phyloP scores from a whole-genome alignment of 2,113 vertebrate species.

The Chunga burmeisteri region DNA sequence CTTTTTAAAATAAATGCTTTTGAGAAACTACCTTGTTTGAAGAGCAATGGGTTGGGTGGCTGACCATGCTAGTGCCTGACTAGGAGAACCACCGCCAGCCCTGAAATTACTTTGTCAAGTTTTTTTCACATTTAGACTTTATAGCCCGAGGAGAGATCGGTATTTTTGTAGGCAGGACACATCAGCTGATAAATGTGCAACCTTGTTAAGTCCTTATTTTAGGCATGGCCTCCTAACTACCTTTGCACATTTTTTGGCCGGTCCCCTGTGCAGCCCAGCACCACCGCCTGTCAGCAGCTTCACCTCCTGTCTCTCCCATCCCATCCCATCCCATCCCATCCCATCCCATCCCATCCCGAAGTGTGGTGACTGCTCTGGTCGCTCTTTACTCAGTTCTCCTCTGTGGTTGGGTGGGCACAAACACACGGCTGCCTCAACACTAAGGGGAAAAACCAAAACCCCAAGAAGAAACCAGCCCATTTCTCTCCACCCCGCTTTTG shows the following conservation, averaged over 20 bases:
- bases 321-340: accelerated
- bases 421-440: neutral
- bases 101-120: neutral
- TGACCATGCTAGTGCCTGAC: neutral
- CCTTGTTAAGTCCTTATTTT: neutral
- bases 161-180: neutral
- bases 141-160: accelerated
- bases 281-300: neutral
- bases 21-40: neutral
- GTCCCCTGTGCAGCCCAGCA: neutral
- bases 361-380: neutral
- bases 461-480: neutral
- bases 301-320: neutral
- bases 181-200: neutral
- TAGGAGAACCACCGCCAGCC: neutral
- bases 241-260: neutral
- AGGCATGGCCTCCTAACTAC: neutral
- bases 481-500: neutral
- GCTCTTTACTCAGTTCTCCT: neutral
- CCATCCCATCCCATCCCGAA: accelerated
- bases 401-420: neutral
- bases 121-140: neutral
- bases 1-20: neutral
- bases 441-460: neutral
- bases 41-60: neutral